phyloP scores from a whole-genome alignment of 2,797 vertebrate genomes.

The Sylvilagus floridanus region DNA sequence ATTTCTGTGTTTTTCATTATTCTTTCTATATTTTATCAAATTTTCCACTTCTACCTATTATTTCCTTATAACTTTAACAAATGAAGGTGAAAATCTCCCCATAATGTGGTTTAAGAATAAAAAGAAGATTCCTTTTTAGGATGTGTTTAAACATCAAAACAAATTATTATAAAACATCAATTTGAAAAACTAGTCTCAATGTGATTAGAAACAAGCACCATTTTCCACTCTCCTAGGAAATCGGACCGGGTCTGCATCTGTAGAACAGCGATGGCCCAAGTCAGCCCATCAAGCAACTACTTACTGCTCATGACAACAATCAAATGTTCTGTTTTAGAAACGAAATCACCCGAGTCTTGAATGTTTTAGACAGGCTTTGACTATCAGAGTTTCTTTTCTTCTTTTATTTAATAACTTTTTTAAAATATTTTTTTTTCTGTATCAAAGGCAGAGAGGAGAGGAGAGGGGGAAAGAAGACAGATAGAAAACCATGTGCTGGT shows the following conservation, averaged over 20 bases:
- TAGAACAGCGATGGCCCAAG: not conserved
- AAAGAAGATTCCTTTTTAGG: constrained; percentile 61
- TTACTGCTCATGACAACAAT: not conserved
- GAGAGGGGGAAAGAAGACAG: too few relatives aligned
- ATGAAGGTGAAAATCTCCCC: constrained; percentile 65
- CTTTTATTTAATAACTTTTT: too few relatives aligned
- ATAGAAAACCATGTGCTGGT: too few relatives aligned
- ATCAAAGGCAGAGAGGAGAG: too few relatives aligned
- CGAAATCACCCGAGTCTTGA: not conserved
- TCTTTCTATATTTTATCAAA: not conserved
- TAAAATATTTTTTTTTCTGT: too few relatives aligned
- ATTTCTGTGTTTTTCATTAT: constrained; percentile 26
- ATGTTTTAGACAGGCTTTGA: not conserved
- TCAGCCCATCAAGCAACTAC: not conserved
- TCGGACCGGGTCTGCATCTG: not conserved
- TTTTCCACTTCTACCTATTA: not conserved
- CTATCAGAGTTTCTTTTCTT: not conserved
- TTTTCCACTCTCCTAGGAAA: constrained; percentile 3
- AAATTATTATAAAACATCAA: constrained; percentile 71
- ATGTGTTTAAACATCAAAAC: constrained; percentile 72
- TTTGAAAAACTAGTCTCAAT: constrained; percentile 22
- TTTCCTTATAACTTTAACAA: constrained; percentile 64
- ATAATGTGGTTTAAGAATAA: constrained; percentile 51
- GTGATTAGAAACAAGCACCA: not conserved
- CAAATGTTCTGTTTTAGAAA: constrained; percentile 36